Percentiles rank a stretch among this genome's conserved stretches.
Conservation (phyloP, 2,888 invertebrate genomes). For the Catocala nupta region DNA sequence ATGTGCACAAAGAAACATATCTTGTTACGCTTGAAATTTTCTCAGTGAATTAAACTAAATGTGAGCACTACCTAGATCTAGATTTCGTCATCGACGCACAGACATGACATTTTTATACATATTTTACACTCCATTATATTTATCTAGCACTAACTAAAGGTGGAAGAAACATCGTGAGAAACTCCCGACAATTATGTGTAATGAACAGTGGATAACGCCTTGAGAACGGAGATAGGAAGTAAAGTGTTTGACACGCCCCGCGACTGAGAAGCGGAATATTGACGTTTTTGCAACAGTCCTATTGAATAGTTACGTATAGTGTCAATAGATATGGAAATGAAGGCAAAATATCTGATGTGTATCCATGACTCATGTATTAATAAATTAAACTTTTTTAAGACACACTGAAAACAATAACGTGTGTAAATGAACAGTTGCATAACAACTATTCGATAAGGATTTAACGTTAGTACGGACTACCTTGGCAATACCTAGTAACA, state of each 20-base stretch:
- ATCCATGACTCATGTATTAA: too few relatives aligned
- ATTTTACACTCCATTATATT: constrained; percentile 3
- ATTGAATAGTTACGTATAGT: not conserved
- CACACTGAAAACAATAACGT: too few relatives aligned
- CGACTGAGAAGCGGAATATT: constrained; percentile 18
- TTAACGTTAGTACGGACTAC: too few relatives aligned
- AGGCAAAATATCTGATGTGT: too few relatives aligned
- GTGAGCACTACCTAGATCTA: not conserved
- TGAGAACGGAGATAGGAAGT: constrained; percentile 22
- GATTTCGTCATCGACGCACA: not conserved
- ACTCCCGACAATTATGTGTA: constrained; percentile 14
- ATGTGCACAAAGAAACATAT: too few relatives aligned
- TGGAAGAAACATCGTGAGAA: constrained; percentile 35
- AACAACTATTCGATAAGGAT: too few relatives aligned
- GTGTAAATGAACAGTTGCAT: too few relatives aligned
- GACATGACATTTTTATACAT: not conserved
- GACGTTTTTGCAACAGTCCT: constrained; percentile 16
- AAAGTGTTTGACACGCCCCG: constrained; percentile 16
- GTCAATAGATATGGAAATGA: not conserved
- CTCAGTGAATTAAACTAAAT: too few relatives aligned
- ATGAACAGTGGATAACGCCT: constrained; percentile 43
- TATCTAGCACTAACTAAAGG: constrained; percentile 17
- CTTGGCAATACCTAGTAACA: too few relatives aligned
- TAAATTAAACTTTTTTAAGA: too few relatives aligned
- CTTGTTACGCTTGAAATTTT: too few relatives aligned